phyloP scores from a whole-genome alignment of 2,113 vertebrate genomes.

The Upupa epops region DNA sequence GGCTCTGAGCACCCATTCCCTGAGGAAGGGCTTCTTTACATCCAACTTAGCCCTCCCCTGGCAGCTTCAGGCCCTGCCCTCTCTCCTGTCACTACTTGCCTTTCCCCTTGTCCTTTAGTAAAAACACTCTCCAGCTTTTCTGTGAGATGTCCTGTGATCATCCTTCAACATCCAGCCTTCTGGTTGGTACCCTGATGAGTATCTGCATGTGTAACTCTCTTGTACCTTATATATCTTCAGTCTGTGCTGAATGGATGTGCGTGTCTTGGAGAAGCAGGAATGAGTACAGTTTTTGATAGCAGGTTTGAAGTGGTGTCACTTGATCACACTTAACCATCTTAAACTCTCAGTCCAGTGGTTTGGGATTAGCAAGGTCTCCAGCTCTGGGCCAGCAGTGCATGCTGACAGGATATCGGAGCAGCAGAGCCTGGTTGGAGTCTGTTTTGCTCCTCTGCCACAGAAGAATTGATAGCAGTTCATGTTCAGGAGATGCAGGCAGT shows the following conservation, averaged over 20 bases:
- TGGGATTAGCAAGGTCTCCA: neutral
- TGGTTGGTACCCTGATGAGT: neutral
- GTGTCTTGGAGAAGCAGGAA: neutral
- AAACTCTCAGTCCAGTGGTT: neutral
- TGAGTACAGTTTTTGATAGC: neutral
- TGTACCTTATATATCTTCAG: neutral
- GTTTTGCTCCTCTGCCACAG: neutral
- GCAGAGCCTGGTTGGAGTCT: neutral
- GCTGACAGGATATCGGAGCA: rapidly evolving
- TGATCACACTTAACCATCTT: neutral
- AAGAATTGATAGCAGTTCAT: neutral
- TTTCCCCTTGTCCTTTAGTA: no score
- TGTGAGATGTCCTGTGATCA: neutral
- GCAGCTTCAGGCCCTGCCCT: no score
- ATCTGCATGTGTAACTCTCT: neutral
- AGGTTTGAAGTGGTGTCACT: neutral
- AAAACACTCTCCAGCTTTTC: no score
- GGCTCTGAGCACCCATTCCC: no score
- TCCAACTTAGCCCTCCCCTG: no score
- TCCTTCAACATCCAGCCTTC: neutral
- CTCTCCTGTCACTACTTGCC: no score
- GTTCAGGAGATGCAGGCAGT: neutral
- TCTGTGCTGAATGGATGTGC: rapidly evolving
- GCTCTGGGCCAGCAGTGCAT: neutral
- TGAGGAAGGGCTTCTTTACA: no score